Conservation (phyloP, 1,140 invertebrate species). For the Reticulitermes speratus region DNA sequence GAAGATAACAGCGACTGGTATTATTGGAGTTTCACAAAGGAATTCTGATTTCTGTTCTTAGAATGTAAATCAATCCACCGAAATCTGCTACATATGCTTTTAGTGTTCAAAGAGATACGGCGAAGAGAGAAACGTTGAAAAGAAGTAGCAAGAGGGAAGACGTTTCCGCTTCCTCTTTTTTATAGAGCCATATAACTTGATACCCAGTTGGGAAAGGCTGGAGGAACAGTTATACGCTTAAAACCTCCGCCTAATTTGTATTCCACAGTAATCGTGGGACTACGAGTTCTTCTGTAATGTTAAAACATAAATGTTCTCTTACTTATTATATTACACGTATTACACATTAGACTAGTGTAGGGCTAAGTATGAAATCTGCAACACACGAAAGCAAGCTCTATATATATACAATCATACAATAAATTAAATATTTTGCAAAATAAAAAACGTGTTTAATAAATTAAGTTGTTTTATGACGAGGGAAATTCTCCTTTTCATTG, state of each 20-base stretch:
- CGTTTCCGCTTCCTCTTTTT: not conserved
- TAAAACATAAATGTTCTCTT: too few relatives aligned
- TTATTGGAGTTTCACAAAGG: constrained; percentile 13
- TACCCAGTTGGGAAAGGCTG: not conserved
- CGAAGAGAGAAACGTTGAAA: not conserved
- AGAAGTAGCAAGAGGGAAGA: not conserved
- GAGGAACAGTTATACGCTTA: not conserved
- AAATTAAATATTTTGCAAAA: too few relatives aligned
- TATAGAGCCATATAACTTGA: not conserved
- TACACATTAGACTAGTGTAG: too few relatives aligned
- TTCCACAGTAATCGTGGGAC: not conserved
- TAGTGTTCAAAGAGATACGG: not conserved
- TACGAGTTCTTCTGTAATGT: not conserved
- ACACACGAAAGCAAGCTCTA: too few relatives aligned
- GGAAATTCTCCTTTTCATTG: too few relatives aligned
- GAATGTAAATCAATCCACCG: not conserved
- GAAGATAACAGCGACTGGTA: not conserved
- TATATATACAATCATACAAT: too few relatives aligned
- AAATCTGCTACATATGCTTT: not conserved
- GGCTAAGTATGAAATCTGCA: too few relatives aligned
- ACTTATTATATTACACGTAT: too few relatives aligned
- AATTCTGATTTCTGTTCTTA: not conserved
- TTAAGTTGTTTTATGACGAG: too few relatives aligned
- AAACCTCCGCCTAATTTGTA: not conserved
- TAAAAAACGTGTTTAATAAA: too few relatives aligned